These are phyloP conservation scores for Lanistes nyassanus DNA, from an alignment of 1,140 invertebrate genomes.

Conservation along the genomic window DNA sequence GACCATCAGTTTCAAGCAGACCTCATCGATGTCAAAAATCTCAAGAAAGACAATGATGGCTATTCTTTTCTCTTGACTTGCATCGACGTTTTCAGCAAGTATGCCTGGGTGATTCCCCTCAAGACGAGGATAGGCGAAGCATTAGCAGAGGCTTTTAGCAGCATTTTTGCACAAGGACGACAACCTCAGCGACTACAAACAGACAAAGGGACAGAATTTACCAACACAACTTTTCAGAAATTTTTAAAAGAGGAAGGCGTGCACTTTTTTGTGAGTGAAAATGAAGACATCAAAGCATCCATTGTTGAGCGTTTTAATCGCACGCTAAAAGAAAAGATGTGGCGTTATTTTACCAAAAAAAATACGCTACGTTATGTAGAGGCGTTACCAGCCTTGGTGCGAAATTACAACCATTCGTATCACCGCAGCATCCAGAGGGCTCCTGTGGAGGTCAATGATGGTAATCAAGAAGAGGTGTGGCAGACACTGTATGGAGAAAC, in stretches of 20 bases:
- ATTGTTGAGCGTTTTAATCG: constrained; percentile 68
- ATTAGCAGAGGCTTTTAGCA: constrained; percentile 43
- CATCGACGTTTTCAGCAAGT: constrained; percentile 69
- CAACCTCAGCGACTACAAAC: constrained; percentile 19
- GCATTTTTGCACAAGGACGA: constrained; percentile 33
- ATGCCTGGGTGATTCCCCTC: constrained; percentile 65
- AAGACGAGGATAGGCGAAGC: constrained; percentile 66
- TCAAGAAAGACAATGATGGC: constrained; percentile 61
- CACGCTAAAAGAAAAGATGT: constrained; percentile 68
- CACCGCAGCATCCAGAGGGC: constrained; percentile 65
- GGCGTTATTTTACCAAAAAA: constrained; percentile 63
- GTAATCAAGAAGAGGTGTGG: constrained; percentile 20
- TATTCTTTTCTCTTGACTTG: constrained; percentile 67
- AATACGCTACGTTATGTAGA: constrained; percentile 65
- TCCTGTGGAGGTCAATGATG: constrained; percentile 49
- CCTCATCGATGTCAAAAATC: constrained; percentile 52
- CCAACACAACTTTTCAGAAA: constrained; percentile 25
- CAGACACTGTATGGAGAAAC: constrained; percentile 6
- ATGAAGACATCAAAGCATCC: constrained; percentile 65
- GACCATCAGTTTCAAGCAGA: constrained; percentile 65
- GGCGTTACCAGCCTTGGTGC: constrained; percentile 58
- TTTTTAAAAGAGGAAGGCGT: constrained; percentile 23
- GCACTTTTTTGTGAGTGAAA: constrained; percentile 31
- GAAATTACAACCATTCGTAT: constrained; percentile 65
- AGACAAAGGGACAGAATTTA: constrained; percentile 30